Percentiles rank a stretch among this genome's conserved stretches.
Conservation (phyloP, 1,140 invertebrate species). For the Chymomyza costata region DNA sequence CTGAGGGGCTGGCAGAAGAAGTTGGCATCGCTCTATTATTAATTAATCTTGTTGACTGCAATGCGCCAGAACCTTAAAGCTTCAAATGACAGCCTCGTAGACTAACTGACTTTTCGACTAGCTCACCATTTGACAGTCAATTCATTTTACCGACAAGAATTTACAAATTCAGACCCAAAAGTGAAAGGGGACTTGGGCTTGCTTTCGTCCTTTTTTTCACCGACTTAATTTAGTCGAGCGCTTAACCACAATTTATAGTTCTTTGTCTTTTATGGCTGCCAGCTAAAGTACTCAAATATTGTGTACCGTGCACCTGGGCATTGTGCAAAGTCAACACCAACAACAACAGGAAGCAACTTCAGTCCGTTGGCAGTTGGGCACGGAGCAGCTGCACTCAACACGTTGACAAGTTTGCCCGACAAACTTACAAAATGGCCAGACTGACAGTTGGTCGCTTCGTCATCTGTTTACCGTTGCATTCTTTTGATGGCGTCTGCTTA, state of each 20-base stretch:
- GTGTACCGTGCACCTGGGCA: too few species aligned
- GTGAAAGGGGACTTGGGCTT: too few species aligned
- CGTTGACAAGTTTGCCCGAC: slow-evolving; percentile 46
- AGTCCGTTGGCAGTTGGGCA: slow-evolving; percentile 24
- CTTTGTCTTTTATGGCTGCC: too few species aligned
- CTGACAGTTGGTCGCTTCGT: slow-evolving; percentile 15
- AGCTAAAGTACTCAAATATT: too few species aligned
- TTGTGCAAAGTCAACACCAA: neutral
- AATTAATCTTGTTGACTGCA: too few species aligned
- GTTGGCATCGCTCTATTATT: too few species aligned
- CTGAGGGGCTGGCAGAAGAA: neutral
- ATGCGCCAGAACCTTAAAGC: too few species aligned
- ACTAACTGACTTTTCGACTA: too few species aligned
- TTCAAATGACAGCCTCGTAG: too few species aligned
- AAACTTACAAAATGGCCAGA: slow-evolving; percentile 32
- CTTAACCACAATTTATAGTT: too few species aligned
- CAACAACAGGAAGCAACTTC: slow-evolving; percentile 4
- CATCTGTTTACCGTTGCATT: slow-evolving; percentile 50
- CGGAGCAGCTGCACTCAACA: slow-evolving; percentile 59
- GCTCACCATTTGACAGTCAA: slow-evolving; percentile 46
- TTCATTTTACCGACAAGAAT: slow-evolving; percentile 42
- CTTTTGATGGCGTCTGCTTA: slow-evolving; percentile 56
- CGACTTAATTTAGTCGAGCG: slow-evolving; percentile 11
- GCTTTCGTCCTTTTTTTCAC: slow-evolving; percentile 18
- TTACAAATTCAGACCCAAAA: slow-evolving; percentile 64